Evolutionary conservation across 92 coral and sea anemone genomes (phyloP).

Genomic region (Meandrina meandrites): DNA sequence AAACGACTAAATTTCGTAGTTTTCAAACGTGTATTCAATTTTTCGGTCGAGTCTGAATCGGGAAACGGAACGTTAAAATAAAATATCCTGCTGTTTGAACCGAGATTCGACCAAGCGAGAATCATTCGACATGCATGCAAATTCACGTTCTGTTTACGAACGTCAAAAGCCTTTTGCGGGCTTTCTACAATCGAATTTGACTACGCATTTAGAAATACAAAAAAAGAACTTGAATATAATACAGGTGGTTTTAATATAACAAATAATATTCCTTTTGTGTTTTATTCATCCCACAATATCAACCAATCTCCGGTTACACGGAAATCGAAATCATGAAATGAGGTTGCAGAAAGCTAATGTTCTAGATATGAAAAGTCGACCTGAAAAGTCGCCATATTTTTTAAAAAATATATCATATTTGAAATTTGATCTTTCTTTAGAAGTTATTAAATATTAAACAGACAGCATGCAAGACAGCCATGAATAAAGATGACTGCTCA

Average conservation of each 20-base stretch:
- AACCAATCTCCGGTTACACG: constrained; percentile 2
- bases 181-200: constrained; percentile 14
- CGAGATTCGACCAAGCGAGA: neutral
- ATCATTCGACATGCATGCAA: constrained; percentile 10
- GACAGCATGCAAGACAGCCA: neutral
- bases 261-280: neutral
- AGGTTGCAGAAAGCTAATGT: neutral
- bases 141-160: constrained; percentile 5
- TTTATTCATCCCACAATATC: neutral
- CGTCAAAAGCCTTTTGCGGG: neutral
- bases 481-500: constrained; percentile 8
- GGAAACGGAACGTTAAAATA: neutral
- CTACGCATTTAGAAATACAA: neutral
- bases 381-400: neutral
- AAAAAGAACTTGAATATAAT: neutral
- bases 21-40: neutral
- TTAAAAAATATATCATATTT: neutral
- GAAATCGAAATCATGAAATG: neutral
- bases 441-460: constrained; percentile 22
- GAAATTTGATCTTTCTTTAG: constrained; percentile 24
- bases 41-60: neutral
- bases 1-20: neutral
- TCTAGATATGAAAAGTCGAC: neutral
- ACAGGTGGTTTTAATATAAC: neutral
- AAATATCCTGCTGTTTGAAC: neutral